Evolutionary conservation across 2,888 invertebrate species (phyloP), one percentile per base, ranked within the genome.

Genomic region (Tillus elongatus): DNA sequence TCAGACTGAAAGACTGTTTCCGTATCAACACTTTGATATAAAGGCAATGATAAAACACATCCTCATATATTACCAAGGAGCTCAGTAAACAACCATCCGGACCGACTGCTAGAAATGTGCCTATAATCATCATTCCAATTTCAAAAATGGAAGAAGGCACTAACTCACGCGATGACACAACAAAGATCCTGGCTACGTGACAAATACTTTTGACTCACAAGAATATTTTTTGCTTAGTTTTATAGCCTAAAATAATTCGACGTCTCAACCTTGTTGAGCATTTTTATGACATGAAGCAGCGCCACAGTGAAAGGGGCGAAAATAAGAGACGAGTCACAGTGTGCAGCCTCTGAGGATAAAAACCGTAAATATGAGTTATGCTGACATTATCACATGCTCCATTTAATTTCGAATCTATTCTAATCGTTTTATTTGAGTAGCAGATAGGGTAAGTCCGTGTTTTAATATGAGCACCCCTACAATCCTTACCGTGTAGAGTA

Each of bases 361-460:
- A 61, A 58, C 56, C 54, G 58, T 58, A 61, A 61, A 61, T 61
- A 64, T 65, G 63, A 64, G 57, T 63, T 64, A 63, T 63, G 60
- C 44, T 51, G 59, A 58, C 64, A 60, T 63, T 61, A 63, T 63
- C 61, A 60, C 60, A 63, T 62, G 64, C 59, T 54, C 63, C 62
- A 66, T 64, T 66, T 64, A 64, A 60, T 62, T 60, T 56, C 44
- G 55, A 60, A 60, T 64, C 58, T 58, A 61, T 62, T 63, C 60
- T 61, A 59, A 62, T 61, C 56, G 60, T 53, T 54, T 53, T 53
- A 54, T 31, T 36, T 15, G 13, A 30, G 31, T 13, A 30, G 24
- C 36, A 30, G 24, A 19, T 19, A 19, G 24, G 24, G 24, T 19
- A 19, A n/a, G n/a, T n/a, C n/a, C n/a, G n/a, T n/a, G n/a, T n/a